These are phyloP conservation scores for Nemotelus pantherinus DNA, from an alignment of 2,888 invertebrate species.

Conservation along the genomic window DNA sequence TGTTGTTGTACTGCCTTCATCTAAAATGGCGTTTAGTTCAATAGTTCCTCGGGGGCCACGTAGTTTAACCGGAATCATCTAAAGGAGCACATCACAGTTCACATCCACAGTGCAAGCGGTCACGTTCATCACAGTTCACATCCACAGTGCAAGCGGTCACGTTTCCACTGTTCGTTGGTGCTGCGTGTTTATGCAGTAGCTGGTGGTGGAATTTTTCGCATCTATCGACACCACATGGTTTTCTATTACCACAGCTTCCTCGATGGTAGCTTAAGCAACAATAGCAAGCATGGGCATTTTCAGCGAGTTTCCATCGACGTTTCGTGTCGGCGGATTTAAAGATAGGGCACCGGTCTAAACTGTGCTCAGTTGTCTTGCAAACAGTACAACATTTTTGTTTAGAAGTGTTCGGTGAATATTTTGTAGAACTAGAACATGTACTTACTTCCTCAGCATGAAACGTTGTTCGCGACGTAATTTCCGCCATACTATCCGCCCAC, in stretches of 20 bases:
- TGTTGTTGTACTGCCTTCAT: not conserved
- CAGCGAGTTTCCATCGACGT: not conserved
- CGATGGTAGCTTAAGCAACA: not conserved
- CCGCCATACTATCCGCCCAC: conserved; percentile 1
- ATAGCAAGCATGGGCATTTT: not conserved
- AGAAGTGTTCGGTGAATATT: too few species aligned
- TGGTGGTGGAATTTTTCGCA: not conserved
- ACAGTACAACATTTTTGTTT: not conserved
- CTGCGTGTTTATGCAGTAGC: not conserved
- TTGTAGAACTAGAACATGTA: too few species aligned
- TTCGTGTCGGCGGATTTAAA: not conserved
- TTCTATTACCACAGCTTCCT: not conserved
- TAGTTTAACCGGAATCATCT: not conserved
- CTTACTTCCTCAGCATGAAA: not conserved
- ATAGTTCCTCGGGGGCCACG: not conserved
- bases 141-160: not conserved
- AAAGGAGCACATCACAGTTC: not conserved
- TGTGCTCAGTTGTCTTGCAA: not conserved
- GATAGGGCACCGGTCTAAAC: not conserved
- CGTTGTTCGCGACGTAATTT: not conserved
- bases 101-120: too few species aligned
- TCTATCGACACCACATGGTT: not conserved
- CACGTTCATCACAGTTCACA: too few species aligned
- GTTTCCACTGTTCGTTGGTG: too few species aligned
- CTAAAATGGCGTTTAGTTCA: not conserved